phyloP scores from a whole-genome alignment of 92 coral and sea anemone genomes.

The Zoanthus sociatus region DNA sequence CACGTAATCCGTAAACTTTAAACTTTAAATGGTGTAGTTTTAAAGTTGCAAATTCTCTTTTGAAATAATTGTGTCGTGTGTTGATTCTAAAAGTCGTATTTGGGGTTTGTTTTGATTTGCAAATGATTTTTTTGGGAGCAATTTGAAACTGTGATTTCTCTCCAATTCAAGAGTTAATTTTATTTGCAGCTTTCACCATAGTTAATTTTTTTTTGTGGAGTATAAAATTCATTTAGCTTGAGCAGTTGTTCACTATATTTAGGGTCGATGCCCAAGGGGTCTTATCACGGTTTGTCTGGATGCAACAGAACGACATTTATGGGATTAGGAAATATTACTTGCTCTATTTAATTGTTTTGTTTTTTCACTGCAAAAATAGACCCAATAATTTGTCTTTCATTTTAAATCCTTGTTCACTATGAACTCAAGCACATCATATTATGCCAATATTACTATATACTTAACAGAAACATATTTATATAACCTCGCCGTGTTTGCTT shows the following conservation, averaged over 20 bases:
- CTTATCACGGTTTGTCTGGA: constrained; percentile 8
- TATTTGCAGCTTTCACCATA: neutral
- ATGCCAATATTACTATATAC: neutral
- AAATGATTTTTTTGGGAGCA: neutral
- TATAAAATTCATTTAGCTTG: neutral
- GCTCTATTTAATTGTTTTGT: constrained; percentile 14
- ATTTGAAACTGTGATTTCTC: neutral
- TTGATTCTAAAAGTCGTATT: neutral
- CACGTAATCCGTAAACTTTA: neutral
- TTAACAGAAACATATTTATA: neutral
- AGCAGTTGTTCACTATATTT: neutral
- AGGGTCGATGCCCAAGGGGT: neutral
- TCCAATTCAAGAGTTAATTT: constrained; percentile 8
- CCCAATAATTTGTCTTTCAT: constrained; percentile 14
- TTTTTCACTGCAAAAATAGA: constrained; percentile 5
- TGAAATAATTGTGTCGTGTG: neutral
- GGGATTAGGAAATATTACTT: constrained; percentile 29
- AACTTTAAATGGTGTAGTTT: constrained; percentile 21
- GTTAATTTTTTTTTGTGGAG: neutral
- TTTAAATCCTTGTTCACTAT: neutral
- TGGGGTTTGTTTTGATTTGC: neutral
- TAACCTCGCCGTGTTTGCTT: neutral
- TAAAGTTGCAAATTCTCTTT: constrained; percentile 13
- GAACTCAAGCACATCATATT: constrained; percentile 1
- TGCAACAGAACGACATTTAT: constrained; percentile 13